Evolutionary conservation across 1,140 invertebrate genomes (phyloP), one percentile per base, ranked within the genome.

Genomic region (Globodera rostochiensis): DNA sequence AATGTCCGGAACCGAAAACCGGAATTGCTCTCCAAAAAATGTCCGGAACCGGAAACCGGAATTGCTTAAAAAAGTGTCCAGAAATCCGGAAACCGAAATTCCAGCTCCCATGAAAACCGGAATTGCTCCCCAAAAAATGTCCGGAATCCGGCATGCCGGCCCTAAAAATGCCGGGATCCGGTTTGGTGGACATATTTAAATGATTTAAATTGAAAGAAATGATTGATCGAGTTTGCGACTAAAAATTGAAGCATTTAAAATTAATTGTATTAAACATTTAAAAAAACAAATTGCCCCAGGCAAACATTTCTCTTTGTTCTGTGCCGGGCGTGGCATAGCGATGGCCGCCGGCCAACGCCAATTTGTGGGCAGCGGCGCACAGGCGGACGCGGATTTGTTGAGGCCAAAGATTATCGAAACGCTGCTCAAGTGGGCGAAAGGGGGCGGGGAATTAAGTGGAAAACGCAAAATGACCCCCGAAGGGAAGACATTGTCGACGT

Each of bases 291-390:
- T 60, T 57, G n/a, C 74, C 85, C 15, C 69, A 90, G 91, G 91
- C n/a, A 87, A 88, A 77, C 88, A 89, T 4, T 92, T 92, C 84
- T 92, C 93, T 85, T 89, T 94, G 36, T 93, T 94, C 87, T 91
- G 93, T 19, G 93, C 92, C 80, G 92, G 94, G 84, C 92, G 93
- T 80, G 94, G 94, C 19, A 92, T 94, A 57, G 89, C 94, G 0
- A 91, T 94, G 87, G 93, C 93, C 67, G 94, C 93, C 90, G 94
- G 94, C 1, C 92, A 93, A 90, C 93, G 93, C 80, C 92, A 93
- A 60, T 93, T 92, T 84, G 88, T 94, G 7, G 94, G 94, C n/a
- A 93, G 94, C 13, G 73, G 74, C 88, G 92, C 92, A 0, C 92
- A 94, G 82, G 93, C 91, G 89, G 91, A 91, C 50, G 87, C 87